Evolutionary conservation across 2,888 invertebrate species (phyloP), one percentile per base, ranked within the genome.

Genomic region (Leucania comma): DNA sequence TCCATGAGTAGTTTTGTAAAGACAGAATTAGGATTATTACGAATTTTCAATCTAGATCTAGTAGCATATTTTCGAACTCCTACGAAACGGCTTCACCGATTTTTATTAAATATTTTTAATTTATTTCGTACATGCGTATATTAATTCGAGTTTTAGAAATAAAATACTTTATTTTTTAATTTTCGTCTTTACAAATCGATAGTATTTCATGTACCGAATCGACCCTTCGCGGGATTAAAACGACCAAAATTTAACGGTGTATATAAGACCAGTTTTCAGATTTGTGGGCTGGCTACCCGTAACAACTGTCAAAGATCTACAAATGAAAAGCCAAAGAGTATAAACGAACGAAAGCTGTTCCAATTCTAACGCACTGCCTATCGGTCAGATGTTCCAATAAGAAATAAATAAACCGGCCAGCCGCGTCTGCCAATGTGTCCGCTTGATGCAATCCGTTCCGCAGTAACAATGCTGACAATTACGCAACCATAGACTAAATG

Each of bases 341-440:
- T 20, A 42, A 22, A 70, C 17, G 22, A 26, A 54, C 68, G 78
- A 76, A 84, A 83, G 51, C 73, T 73, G 88, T 82, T 85, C 86
- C 81, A 83, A 87, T 83, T 86, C 72, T 74, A 75, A 68, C 68
- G 78, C 65, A 67, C 59, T 57, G 70, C 69, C 60, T 20, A 76
- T 69, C 82, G 73, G 80, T 83, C 75, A 81, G 78, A 80, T 75
- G 81, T 78, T 83, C 78, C 84, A 89, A 92, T 90, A 88, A 88
- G 92, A 92, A 93, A 94, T 93, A 94, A 92, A 94, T 92, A 92
- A 42, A 90, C 86, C 68, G 20, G 66, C 70, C 73, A 48, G 66
- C 65, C 74, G 78, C 81, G 91, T 88, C 90, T 93, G 93, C 94
- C 93, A 93, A 93, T 92, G 90, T 87, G 88, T 88, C 79, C 87